Percentiles rank a stretch among this genome's conserved stretches.
Conservation (phyloP, 2,888 invertebrate species). For the Drosophila ezoana region DNA sequence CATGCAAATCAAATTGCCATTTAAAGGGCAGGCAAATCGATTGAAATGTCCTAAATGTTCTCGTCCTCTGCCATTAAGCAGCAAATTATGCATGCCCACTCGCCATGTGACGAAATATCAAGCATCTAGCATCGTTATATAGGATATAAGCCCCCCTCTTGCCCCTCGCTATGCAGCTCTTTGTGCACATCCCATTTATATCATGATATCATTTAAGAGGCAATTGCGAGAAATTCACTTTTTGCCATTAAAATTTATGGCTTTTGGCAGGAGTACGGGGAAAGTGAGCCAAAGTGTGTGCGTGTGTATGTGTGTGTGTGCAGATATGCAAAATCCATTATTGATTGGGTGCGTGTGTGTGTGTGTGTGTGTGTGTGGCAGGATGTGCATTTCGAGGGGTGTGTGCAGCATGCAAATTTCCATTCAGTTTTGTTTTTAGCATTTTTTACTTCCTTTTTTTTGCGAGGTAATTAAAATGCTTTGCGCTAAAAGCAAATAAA, state of each 20-base stretch:
- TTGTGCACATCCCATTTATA: constrained; percentile 3
- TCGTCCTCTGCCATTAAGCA: constrained; percentile 62
- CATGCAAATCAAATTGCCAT: constrained; percentile 63
- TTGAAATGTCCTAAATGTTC: constrained; percentile 63
- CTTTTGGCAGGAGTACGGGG: constrained; percentile 11
- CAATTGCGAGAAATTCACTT: constrained; percentile 61
- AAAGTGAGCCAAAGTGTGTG: constrained; percentile 48
- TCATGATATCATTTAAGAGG: constrained; percentile 48
- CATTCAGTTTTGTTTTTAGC: constrained; percentile 19
- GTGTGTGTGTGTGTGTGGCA: constrained; percentile 8
- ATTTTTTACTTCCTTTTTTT: constrained; percentile 19
- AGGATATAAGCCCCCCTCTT: neutral
- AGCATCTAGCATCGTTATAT: constrained; percentile 40
- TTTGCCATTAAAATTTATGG: constrained; percentile 78
- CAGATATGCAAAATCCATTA: constrained; percentile 45
- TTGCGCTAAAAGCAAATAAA: constrained; percentile 53
- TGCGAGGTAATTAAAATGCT: constrained; percentile 69
- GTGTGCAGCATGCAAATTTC: constrained; percentile 48
- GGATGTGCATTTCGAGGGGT: constrained; percentile 43
- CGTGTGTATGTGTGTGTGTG: neutral
- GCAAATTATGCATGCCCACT: constrained; percentile 80
- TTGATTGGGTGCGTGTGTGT: constrained; percentile 5
- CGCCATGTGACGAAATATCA: constrained; percentile 58
- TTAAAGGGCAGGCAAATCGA: constrained; percentile 59
- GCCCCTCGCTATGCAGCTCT: neutral